Evolutionary conservation across 1,140 invertebrate genomes (phyloP).

Genomic region (Achatina immaculata): DNA sequence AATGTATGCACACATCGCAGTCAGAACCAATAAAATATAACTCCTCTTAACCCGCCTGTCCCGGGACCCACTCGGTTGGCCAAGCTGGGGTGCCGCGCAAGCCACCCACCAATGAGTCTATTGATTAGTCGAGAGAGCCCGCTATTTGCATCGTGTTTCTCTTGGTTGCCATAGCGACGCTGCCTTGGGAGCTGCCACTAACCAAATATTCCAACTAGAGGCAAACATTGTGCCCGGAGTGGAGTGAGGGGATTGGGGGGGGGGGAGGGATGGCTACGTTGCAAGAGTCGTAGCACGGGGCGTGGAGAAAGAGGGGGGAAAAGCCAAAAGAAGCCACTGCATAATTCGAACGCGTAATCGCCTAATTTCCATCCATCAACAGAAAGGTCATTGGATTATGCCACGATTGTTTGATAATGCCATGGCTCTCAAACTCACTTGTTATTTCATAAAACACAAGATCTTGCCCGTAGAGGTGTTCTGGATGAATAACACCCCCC

Average conservation of each 20-base stretch:
- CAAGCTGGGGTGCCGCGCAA: background rate
- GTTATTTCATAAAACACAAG: too few species aligned
- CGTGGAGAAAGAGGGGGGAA: background rate
- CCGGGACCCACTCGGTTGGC: too few species aligned
- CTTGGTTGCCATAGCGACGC: conserved; percentile 23
- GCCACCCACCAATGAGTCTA: background rate
- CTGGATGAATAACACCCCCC: too few species aligned
- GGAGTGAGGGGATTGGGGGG: background rate
- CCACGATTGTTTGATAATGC: too few species aligned
- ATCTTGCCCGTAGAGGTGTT: too few species aligned
- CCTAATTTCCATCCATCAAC: background rate
- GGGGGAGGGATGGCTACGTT: background rate
- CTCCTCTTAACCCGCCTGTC: too few species aligned
- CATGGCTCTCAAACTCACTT: too few species aligned
- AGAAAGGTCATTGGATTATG: too few species aligned
- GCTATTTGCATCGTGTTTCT: conserved; percentile 26
- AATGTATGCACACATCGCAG: too few species aligned
- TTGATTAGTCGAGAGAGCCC: conserved; percentile 2
- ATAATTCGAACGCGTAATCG: background rate
- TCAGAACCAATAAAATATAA: too few species aligned
- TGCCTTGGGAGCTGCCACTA: conserved; percentile 1
- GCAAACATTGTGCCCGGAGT: background rate
- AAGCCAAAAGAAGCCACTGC: background rate
- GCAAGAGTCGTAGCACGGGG: background rate
- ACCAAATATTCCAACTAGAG: conserved; percentile 15